Evolutionary conservation across 2,888 invertebrate species (phyloP).

Genomic region (Synergus gifuensis): DNA sequence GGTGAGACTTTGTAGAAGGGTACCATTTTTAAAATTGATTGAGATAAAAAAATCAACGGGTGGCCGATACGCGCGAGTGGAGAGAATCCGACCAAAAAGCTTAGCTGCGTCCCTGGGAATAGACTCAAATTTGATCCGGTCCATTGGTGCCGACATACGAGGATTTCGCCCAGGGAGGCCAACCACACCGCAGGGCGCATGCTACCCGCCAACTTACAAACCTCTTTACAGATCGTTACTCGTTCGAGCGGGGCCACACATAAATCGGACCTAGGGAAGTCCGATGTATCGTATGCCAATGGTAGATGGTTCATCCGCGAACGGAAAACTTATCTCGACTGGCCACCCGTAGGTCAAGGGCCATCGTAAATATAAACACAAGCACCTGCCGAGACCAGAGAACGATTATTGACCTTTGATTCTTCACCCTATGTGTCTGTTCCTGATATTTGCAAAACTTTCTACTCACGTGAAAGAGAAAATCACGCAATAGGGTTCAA

Average conservation of each 20-base stretch:
- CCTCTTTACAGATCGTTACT: slow-evolving; percentile 77
- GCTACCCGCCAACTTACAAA: slow-evolving; percentile 75
- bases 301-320: slow-evolving; percentile 54
- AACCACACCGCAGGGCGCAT: slow-evolving; percentile 71
- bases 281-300: slow-evolving; percentile 43
- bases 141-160: slow-evolving; percentile 41
- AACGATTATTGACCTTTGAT: slow-evolving; percentile 34
- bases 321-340: slow-evolving; percentile 68
- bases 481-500: too few species aligned
- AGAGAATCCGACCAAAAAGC: not conserved
- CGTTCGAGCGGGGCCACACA: slow-evolving; percentile 72
- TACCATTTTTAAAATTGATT: slow-evolving; percentile 30
- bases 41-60: slow-evolving; percentile 32
- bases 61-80: not conserved
- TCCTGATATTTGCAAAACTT: slow-evolving; percentile 12
- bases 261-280: slow-evolving; percentile 69
- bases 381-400: slow-evolving; percentile 67
- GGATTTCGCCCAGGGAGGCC: slow-evolving; percentile 63
- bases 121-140: slow-evolving; percentile 32
- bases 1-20: slow-evolving; percentile 28
- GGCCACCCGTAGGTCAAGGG: slow-evolving; percentile 67
- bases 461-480: not conserved
- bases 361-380: slow-evolving; percentile 70
- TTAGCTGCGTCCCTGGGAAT: slow-evolving; percentile 20
- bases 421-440: not conserved